Percentiles rank a stretch among this genome's conserved stretches.
Evolutionary conservation across 2,113 vertebrate species (phyloP).

Genomic region (Columbina picui): DNA sequence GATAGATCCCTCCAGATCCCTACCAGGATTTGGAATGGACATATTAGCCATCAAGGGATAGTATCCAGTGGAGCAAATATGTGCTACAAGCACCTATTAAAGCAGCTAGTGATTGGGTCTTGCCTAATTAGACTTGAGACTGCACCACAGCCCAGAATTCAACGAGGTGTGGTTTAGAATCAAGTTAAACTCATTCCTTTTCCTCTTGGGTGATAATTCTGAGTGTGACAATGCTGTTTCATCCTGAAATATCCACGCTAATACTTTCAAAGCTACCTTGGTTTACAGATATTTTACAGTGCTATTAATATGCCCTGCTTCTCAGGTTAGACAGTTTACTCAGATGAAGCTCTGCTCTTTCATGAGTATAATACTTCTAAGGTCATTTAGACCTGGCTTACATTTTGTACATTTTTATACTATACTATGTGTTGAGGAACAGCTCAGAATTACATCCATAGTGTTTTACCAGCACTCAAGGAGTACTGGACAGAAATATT

Average conservation of each 20-base stretch:
- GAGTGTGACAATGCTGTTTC: not conserved
- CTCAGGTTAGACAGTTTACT: not conserved
- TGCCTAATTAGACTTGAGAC: not conserved
- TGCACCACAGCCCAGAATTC: not conserved
- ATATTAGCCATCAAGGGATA: not conserved
- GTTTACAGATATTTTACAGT: not conserved
- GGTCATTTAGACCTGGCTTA: not conserved
- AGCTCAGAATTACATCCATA: not conserved
- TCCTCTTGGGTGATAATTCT: not conserved
- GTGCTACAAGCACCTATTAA: not conserved
- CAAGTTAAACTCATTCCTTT: not conserved
- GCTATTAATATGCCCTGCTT: not conserved
- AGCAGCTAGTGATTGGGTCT: not conserved
- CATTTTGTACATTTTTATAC: not conserved
- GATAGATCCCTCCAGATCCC: not conserved
- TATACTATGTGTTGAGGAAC: not conserved
- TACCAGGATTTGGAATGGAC: not conserved
- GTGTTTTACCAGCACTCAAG: not conserved
- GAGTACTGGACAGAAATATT: not conserved
- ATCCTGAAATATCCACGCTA: not conserved
- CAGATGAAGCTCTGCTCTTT: not conserved
- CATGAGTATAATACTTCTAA: not conserved
- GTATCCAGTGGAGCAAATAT: not conserved
- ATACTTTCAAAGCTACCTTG: not conserved
- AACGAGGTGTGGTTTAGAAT: not conserved